Base-by-base conservation (phyloP, 2,888 invertebrate genomes). In the Bugula neritina region DNA sequence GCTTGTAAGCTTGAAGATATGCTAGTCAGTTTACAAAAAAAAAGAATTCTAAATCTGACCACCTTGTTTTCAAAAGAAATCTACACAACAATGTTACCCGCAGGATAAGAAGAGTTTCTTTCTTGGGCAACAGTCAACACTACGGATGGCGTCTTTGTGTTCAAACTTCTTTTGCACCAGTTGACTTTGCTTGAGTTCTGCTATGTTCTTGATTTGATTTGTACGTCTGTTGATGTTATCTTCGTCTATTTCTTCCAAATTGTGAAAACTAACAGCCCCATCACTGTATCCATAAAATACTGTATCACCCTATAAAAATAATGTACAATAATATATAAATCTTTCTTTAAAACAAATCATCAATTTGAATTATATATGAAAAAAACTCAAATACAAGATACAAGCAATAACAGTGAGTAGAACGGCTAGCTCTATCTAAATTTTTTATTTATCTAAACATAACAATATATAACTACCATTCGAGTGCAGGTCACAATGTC, bases 281-380 rank as follows among this genome's bases (percentile, higher is more conserved):
- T 76, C 78, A 0, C 75, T 72, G 75, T 81, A 79, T 10, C 79
- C 81, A 57, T 80, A 80, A 73, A 82, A 69, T 52, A 82, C 75
- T n/a, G 74, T 74, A 25, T 74, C 55, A 57, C 76, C 79, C 82
- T 82, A 76, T 55, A 75, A 74, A 54, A 35, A 43, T 43, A n/a
- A n/a, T n/a, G n/a, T n/a, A n/a, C n/a, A n/a, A n/a, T n/a, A n/a
- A n/a, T n/a, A n/a, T n/a, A n/a, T n/a, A n/a, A n/a, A n/a, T n/a
- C n/a, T n/a, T n/a, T n/a, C n/a, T n/a, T n/a, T n/a, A n/a, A n/a
- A n/a, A n/a, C n/a, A n/a, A n/a, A n/a, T n/a, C n/a, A n/a, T n/a
- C n/a, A n/a, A n/a, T n/a, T n/a, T n/a, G n/a, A n/a, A n/a, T n/a
- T n/a, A n/a, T n/a, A n/a, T n/a, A n/a, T n/a, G n/a, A n/a, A n/a